Conservation (phyloP, 2,888 invertebrate species). For the Nebria salina region DNA sequence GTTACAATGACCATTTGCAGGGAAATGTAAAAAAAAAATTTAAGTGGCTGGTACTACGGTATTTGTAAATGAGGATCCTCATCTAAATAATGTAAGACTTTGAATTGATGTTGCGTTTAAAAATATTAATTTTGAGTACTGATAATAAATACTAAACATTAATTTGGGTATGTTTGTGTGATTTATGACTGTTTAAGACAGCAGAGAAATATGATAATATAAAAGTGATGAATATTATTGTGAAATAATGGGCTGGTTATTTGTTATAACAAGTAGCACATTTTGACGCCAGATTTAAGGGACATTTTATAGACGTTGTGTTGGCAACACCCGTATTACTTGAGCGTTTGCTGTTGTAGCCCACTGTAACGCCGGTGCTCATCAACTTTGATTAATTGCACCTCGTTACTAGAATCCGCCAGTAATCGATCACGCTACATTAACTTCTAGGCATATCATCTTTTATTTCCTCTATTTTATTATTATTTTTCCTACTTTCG, state of each 20-base stretch:
- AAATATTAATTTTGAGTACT: too few relatives aligned
- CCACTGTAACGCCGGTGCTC: not conserved
- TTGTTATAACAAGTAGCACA: not conserved
- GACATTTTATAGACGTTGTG: not conserved
- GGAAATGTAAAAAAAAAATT: too few relatives aligned
- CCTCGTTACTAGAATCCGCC: conserved; percentile 28
- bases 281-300: not conserved
- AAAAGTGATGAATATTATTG: not conserved
- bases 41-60: too few relatives aligned
- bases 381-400: conserved; percentile 35
- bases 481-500: not conserved
- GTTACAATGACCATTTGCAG: too few relatives aligned
- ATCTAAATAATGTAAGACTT: too few relatives aligned
- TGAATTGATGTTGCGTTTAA: too few relatives aligned
- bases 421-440: conserved; percentile 44
- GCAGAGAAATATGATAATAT: too few relatives aligned
- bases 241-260: not conserved
- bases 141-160: too few relatives aligned
- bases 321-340: not conserved
- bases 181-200: too few relatives aligned
- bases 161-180: too few relatives aligned
- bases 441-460: conserved; percentile 44
- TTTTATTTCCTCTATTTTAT: conserved; percentile 42
- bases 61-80: too few relatives aligned
- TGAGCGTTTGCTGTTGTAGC: not conserved